These are phyloP conservation scores for Microctonus hyperodae DNA, from an alignment of 2,888 invertebrate genomes.

Conservation along the genomic window DNA sequence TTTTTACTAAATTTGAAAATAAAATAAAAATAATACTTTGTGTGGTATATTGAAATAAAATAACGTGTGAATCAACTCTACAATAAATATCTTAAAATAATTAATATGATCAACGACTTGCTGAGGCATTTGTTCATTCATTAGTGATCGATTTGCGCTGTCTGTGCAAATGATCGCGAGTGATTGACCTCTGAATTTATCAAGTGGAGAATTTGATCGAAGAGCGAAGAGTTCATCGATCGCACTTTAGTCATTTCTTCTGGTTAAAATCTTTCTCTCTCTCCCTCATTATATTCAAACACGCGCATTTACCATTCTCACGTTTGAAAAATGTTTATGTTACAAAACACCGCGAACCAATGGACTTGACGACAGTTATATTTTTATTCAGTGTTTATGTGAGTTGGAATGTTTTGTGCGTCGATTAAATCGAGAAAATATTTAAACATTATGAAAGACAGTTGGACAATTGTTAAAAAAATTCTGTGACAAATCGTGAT, in stretches of 20 bases:
- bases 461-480: background rate
- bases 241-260: slow-evolving; percentile 6
- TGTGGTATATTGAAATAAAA: too few species aligned
- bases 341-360: background rate
- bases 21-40: too few species aligned
- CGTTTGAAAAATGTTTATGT: background rate
- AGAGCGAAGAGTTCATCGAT: slow-evolving; percentile 20
- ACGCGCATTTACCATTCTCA: background rate
- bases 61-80: background rate
- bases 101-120: background rate
- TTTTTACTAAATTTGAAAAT: background rate
- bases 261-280: background rate
- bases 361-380: background rate
- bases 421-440: slow-evolving; percentile 9
- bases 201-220: slow-evolving; percentile 17
- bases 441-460: slow-evolving; percentile 8
- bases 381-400: background rate
- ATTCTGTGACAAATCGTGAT: slow-evolving; percentile 7
- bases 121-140: slow-evolving; percentile 2
- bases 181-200: slow-evolving; percentile 27
- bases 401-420: background rate
- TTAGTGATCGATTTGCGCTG: slow-evolving; percentile 11
- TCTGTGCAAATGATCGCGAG: slow-evolving; percentile 20
- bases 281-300: background rate
- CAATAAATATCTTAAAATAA: background rate